Evolutionary conservation across 2,797 vertebrate species (phyloP).

Genomic region (Acanthurus tractus): DNA sequence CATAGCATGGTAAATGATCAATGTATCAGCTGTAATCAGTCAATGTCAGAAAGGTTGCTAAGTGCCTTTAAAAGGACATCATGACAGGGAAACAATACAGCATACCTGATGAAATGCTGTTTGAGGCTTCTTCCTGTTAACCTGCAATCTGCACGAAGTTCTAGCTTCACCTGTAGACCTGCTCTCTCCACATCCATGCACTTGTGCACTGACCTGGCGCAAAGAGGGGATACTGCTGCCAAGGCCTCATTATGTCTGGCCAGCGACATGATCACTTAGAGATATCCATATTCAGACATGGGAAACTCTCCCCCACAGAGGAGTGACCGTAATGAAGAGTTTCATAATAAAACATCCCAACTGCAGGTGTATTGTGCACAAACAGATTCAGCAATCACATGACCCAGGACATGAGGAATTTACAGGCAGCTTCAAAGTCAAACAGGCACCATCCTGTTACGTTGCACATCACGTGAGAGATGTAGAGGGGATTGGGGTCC

Average conservation of each 20-base stretch:
- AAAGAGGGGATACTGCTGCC: not conserved
- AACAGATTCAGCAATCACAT: conserved; percentile 19
- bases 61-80: not conserved
- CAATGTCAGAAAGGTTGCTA: not conserved
- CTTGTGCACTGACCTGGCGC: not conserved
- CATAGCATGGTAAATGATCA: not conserved
- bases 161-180: not conserved
- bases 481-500: conserved; percentile 3
- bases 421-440: conserved; percentile 1
- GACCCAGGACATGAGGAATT: conserved; percentile 4
- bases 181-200: not conserved
- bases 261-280: not conserved
- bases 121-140: not conserved
- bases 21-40: not conserved
- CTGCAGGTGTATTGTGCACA: not conserved
- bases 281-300: not conserved
- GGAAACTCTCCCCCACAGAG: not conserved
- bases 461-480: conserved; percentile 7
- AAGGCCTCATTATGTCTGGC: not conserved
- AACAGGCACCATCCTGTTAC: conserved; percentile 3
- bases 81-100: not conserved
- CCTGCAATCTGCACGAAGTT: not conserved
- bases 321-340: conserved; percentile 1
- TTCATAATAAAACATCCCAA: not conserved
- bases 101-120: not conserved